Percentiles rank a stretch among this genome's conserved stretches.
Conservation (phyloP, 2,888 invertebrate species). For the Cabera pusaria region DNA sequence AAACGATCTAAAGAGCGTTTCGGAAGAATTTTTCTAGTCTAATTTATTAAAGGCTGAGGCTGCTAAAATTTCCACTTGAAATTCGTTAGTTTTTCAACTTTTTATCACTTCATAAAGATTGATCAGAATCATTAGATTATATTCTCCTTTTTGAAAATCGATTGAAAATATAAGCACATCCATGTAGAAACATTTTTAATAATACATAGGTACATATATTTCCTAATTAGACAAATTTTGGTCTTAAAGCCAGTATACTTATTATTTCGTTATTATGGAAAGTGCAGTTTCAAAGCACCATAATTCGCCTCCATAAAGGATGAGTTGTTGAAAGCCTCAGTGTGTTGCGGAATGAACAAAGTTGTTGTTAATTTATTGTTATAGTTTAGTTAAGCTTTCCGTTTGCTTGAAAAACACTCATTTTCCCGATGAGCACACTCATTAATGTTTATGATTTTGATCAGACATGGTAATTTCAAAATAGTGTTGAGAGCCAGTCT, state of each 20-base stretch:
- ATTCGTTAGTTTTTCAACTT: too few relatives aligned
- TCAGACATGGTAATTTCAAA: too few relatives aligned
- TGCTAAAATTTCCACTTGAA: conserved; percentile 28
- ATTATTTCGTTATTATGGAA: conserved; percentile 42
- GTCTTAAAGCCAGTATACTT: too few relatives aligned
- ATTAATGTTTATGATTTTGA: too few relatives aligned
- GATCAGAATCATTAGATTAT: too few relatives aligned
- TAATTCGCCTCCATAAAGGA: conserved; percentile 53
- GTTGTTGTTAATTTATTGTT: conserved; percentile 68
- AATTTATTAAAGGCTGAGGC: conserved; percentile 30
- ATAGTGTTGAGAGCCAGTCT: too few relatives aligned
- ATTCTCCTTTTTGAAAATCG: too few relatives aligned
- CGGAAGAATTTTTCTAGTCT: conserved; percentile 38
- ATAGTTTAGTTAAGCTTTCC: conserved; percentile 58
- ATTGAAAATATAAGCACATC: too few relatives aligned
- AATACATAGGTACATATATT: too few relatives aligned
- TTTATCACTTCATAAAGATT: too few relatives aligned
- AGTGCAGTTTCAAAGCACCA: conserved; percentile 43
- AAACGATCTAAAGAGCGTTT: conserved; percentile 41
- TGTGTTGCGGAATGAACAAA: conserved; percentile 56
- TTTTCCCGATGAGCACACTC: conserved; percentile 11
- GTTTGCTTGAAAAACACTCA: conserved; percentile 11
- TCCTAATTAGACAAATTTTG: too few relatives aligned
- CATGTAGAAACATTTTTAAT: too few relatives aligned
- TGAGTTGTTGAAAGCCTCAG: conserved; percentile 59